Evolutionary conservation across 2,888 invertebrate genomes (phyloP), one percentile per base, ranked within the genome.

Genomic region (Mimumesa dahlbomi): DNA sequence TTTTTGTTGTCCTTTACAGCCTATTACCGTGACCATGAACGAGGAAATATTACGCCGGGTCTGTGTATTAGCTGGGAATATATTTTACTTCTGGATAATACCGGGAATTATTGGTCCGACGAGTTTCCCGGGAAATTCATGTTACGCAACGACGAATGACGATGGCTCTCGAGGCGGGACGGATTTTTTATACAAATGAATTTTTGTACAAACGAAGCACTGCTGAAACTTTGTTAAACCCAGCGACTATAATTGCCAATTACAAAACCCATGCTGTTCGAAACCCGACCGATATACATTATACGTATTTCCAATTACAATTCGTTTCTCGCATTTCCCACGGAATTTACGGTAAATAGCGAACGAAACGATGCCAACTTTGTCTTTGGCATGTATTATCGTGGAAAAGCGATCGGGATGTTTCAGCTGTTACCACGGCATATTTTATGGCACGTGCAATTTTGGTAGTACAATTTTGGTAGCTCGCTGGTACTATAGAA

Each of bases 241-340:
- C 46, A 22, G n/a, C 48, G 46, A 70, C 56, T 62, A 56, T 70
- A 71, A 71, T 71, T 71, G 70, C 19, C 70, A 70, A 69, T 69
- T 69, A 61, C 49, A 40, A 52, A 69, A 46, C 45, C 38, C 50
- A 21, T 34, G 45, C 34, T 31, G 46, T 70, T n/a, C n/a, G n/a
- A n/a, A n/a, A n/a, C n/a, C n/a, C n/a, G n/a, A n/a, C n/a, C n/a
- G n/a, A n/a, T n/a, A n/a, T n/a, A n/a, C n/a, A n/a, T n/a, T n/a
- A n/a, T n/a, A n/a, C 69, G 69, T 50, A 61, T 40, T 45, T 69
- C 70, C 56, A 62, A 62, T 70, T 70, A 62, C 50, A 25, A 14
- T 19, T 14, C 50, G 68, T 13, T 29, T 16, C 38, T 29, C 49
- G 22, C 43, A 49, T 50, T 56, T 14, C 18, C 29, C 40, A n/a